These are phyloP conservation scores for Pachyseris speciosa DNA, from an alignment of 64 coral and sea anemone genomes.

Conservation along the genomic window DNA sequence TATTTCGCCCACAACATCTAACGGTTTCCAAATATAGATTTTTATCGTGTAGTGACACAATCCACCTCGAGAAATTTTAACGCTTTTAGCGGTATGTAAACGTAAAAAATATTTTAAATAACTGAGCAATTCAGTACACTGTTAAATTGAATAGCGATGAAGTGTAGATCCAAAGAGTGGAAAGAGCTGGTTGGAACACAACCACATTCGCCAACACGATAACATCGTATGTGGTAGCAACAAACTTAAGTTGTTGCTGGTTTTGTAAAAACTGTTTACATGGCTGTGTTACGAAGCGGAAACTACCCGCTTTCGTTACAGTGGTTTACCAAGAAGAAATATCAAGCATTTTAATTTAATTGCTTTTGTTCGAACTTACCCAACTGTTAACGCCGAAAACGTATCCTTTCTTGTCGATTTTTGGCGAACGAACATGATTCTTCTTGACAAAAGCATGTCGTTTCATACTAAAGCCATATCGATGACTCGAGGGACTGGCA, in stretches of 20 bases:
- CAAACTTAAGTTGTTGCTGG: neutral
- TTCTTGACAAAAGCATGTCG: conserved; percentile 81
- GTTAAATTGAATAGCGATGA: conserved; percentile 1
- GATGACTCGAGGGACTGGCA: neutral
- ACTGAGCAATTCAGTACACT: neutral
- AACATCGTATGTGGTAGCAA: neutral
- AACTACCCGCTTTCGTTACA: neutral
- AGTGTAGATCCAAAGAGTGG: neutral
- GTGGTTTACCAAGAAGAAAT: neutral
- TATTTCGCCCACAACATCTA: neutral
- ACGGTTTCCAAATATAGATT: conserved; percentile 5
- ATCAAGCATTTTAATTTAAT: neutral
- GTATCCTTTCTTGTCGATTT: conserved; percentile 58
- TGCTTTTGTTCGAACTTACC: conserved; percentile 59
- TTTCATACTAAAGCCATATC: conserved; percentile 77
- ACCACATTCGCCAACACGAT: neutral
- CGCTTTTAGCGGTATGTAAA: neutral
- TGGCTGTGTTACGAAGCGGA: neutral
- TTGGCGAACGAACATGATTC: conserved; percentile 10
- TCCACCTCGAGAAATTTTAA: neutral
- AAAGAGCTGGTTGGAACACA: neutral
- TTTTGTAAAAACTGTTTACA: neutral
- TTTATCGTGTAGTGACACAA: neutral
- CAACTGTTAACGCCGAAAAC: conserved; percentile 88
- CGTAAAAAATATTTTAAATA: conserved; percentile 9